Conservation (phyloP, 2,888 invertebrate species). For the Chrysolina haemoptera region DNA sequence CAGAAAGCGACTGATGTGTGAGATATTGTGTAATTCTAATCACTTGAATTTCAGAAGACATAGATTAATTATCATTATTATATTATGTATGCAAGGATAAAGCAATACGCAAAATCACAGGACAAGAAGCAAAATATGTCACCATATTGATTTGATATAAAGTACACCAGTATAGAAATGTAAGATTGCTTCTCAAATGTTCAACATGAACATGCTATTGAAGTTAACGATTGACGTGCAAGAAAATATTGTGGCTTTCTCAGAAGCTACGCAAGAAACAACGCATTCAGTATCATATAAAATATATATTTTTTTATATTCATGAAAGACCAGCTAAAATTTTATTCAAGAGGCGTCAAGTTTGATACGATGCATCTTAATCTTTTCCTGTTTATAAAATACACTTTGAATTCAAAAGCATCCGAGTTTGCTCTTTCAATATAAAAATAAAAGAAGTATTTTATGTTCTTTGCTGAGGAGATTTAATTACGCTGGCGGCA, state of each 20-base stretch:
- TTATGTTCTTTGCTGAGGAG: constrained; percentile 23
- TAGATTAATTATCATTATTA: no score
- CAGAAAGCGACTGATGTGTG: no score
- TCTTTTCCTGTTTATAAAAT: constrained; percentile 53
- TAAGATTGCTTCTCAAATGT: no score
- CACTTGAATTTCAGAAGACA: no score
- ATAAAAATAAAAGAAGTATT: constrained; percentile 37
- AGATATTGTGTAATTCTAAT: no score
- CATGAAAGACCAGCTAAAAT: constrained; percentile 40
- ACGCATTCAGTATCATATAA: not conserved
- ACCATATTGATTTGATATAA: no score
- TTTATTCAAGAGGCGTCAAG: constrained; percentile 52
- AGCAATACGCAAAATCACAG: no score
- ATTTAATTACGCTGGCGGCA: constrained; percentile 32
- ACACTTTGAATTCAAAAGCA: constrained; percentile 52
- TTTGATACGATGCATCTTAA: constrained; percentile 54
- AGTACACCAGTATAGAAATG: no score
- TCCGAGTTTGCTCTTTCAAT: constrained; percentile 44
- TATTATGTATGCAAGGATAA: no score
- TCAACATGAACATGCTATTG: no score
- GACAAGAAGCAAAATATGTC: no score
- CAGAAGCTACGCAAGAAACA: not conserved
- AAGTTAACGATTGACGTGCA: not conserved
- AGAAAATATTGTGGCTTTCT: not conserved
- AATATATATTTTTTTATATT: constrained; percentile 30